phyloP scores from a whole-genome alignment of 2,113 vertebrate species.

The Prochilodus magdalenae region DNA sequence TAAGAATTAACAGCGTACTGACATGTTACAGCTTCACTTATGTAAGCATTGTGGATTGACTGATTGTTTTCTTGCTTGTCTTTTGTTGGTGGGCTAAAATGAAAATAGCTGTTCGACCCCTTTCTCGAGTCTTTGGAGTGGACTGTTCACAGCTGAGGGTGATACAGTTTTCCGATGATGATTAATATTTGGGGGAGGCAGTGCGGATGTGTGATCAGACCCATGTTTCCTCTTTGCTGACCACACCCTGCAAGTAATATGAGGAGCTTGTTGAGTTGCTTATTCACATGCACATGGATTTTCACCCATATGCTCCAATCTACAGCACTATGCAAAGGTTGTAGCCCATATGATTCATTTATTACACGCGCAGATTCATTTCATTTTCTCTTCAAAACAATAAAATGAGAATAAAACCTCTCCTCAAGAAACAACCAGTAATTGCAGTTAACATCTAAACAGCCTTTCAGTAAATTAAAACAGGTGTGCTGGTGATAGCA shows the following conservation, averaged over 20 bases:
- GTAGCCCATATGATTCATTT: too few species aligned
- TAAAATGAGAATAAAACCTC: too few species aligned
- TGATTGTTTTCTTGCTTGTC: not conserved
- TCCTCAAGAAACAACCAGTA: too few species aligned
- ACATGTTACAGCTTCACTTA: conserved; percentile 40
- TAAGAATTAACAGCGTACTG: conserved; percentile 42
- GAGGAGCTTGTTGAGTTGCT: conserved; percentile 18
- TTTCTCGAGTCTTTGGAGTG: conserved; percentile 11
- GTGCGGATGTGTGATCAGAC: conserved; percentile 34
- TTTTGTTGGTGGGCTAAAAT: not conserved
- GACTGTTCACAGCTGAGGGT: conserved; percentile 6
- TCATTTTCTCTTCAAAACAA: too few species aligned
- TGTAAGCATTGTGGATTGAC: not conserved
- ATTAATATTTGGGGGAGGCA: conserved; percentile 33
- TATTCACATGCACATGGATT: not conserved
- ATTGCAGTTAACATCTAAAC: too few species aligned
- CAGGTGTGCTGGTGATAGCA: too few species aligned
- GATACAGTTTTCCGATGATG: conserved; percentile 23
- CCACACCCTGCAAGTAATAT: conserved; percentile 31
- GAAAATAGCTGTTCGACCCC: not conserved
- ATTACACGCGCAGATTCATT: too few species aligned
- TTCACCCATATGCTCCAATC: not conserved
- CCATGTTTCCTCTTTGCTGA: conserved; percentile 35
- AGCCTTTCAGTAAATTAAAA: too few species aligned
- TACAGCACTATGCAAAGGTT: not conserved